Evolutionary conservation across 2,113 vertebrate species (phyloP), one percentile per base, ranked within the genome.

Genomic region (Microtus pennsylvanicus): DNA sequence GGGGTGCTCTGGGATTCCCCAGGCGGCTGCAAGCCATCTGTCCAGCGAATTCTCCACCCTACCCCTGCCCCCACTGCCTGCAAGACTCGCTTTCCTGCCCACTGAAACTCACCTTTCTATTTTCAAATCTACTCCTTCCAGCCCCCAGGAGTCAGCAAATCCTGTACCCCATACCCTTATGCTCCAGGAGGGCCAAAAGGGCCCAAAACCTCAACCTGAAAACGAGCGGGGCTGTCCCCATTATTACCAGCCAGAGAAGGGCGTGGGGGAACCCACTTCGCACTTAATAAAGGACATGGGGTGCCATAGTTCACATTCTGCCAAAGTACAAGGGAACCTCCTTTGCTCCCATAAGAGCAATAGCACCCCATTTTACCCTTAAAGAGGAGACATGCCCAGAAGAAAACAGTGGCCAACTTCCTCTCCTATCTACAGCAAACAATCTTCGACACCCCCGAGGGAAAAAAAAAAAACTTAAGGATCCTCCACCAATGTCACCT

Each of bases 201-300:
- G 33, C 82, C 82, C 89, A 52, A 33, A 65, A 28, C 50, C 65
- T 80, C 42, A 11, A 19, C 33, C 83, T 81, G 61, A 90, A 85
- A 80, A 83, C 7, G 69, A 55, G 13, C 75, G 1, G 38, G 87
- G 58, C 70, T 76, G 87, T 63, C 70, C 70, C 85, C 92, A 85
- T 75, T 50, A 88, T 87, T 87, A 33, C 10, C 52, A 61, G 81
- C 81, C 90, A 70, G 81, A n/a, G 70, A 87, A 87, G 81, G 90
- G 88, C 17, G 89, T 58, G 96, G 75, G 72, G 50, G 77, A 50
- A n/a, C 85, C 93, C 88, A 81, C n/a, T 97, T 94, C 76, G 88
- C 94, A 96, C 85, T 96, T 80, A 77, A 61, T 69, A 76, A 33
- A 55, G 38, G 88, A 26, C n/a, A n/a, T 52, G 87, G 77, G 80